Conservation (phyloP, 2,797 vertebrate genomes). For the Lithobates sylvaticus region DNA sequence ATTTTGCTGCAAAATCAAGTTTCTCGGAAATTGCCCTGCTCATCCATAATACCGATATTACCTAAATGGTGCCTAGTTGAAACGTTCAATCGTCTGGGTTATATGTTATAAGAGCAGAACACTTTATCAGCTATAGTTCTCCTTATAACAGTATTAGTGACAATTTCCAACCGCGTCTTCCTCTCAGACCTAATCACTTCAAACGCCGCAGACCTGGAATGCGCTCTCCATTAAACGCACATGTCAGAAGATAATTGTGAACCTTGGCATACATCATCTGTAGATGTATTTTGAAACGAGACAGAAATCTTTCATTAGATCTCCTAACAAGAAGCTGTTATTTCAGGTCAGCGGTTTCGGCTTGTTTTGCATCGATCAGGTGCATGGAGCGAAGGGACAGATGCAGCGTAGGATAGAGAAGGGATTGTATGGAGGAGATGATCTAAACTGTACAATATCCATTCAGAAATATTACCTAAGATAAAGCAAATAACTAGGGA, state of each 20-base stretch:
- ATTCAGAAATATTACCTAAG: not conserved
- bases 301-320: slow-evolving; percentile 33
- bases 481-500: too few species aligned
- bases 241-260: slow-evolving; percentile 33
- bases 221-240: slow-evolving; percentile 10
- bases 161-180: slow-evolving; percentile 14
- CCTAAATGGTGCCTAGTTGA: too few species aligned
- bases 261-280: slow-evolving; percentile 27
- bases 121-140: slow-evolving; percentile 16
- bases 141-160: slow-evolving; percentile 2
- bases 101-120: not conserved
- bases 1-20: too few species aligned
- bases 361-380: not conserved
- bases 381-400: not conserved
- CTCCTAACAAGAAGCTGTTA: slow-evolving; percentile 26
- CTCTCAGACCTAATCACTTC: slow-evolving; percentile 24
- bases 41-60: too few species aligned
- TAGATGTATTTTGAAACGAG: slow-evolving; percentile 34
- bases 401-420: not conserved
- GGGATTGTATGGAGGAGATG: not conserved
- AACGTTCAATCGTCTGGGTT: too few species aligned
- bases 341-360: slow-evolving; percentile 29
- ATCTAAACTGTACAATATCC: not conserved
- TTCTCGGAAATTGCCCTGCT: too few species aligned
- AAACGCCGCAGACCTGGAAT: slow-evolving; percentile 21